Evolutionary conservation across 92 coral and sea anemone species (phyloP), one percentile per base, ranked within the genome.

Genomic region (Palythoa caribaeorum): DNA sequence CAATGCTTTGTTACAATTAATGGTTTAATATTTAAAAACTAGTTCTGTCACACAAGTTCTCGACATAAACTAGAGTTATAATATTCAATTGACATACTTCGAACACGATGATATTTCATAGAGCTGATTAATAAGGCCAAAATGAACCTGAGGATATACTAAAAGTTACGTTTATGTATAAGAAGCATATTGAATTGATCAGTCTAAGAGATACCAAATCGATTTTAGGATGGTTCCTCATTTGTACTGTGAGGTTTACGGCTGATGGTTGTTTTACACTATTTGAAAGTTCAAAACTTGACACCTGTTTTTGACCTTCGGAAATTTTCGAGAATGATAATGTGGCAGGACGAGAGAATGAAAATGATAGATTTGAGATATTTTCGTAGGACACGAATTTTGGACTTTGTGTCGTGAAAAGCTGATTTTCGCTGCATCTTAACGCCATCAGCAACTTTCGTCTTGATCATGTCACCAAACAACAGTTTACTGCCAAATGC

Each of bases 401-500:
- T 55, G 62, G 15, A 11, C 17, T 7, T 55, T 55, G 3, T 28
- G 17, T 55, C 17, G 16, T 55, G 14, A 15, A 11, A 8, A 11
- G n/a, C 62, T 55, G 62, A 8, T 55, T 55, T 55, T 55, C 17
- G 21, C 70, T 63, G 70, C 70, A 63, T 63, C 70, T 63, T 63
- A 35, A 63, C 12, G 37, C 70, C 36, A 63, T 19, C 20, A 17
- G 19, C n/a, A 17, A 17, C 35, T 12, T 3, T 63, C 70, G 50
- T 44, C 6, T 28, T 69, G 0, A 11, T 55, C 19, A 3, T 39
- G 7, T 71, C 52, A 47, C 14, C 39, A 3, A 73, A 75, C 1
- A 28, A 59, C 7, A 54, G 62, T 1, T 62, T 47, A 81, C 88
- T 69, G 90, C 98, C 98, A 94, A 21, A 91, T 89, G 69, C 59